Percentiles rank a stretch among this genome's conserved stretches.
phyloP scores from a whole-genome alignment of 2,113 vertebrate genomes.

The Heterocephalus glaber region DNA sequence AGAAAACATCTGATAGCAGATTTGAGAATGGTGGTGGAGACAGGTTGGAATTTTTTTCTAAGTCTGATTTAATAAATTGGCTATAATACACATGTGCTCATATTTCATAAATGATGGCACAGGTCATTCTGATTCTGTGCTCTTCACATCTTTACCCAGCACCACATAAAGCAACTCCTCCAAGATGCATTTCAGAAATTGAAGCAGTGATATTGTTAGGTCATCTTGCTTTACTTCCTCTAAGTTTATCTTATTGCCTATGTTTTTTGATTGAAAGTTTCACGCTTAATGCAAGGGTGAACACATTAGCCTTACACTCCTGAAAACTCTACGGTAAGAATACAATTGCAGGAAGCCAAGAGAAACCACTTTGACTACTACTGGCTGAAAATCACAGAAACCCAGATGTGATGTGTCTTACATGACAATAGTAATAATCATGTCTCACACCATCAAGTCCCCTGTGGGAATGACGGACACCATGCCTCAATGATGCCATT shows the following conservation, averaged over 20 bases:
- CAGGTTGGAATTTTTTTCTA: background rate
- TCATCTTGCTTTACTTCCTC: background rate
- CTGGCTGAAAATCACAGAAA: slow-evolving; percentile 15
- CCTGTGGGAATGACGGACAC: background rate
- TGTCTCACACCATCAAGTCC: background rate
- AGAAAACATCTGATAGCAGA: background rate
- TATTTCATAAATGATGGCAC: background rate
- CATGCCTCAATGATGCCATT: background rate
- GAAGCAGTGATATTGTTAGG: background rate
- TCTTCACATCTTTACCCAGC: background rate
- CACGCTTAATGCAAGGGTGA: background rate
- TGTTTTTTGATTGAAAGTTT: background rate
- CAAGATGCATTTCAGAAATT: background rate
- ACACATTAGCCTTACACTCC: background rate
- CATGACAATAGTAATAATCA: background rate
- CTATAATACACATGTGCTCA: background rate
- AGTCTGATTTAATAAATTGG: background rate
- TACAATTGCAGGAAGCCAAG: background rate
- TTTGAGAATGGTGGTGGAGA: background rate
- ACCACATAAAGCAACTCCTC: background rate
- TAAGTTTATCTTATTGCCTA: background rate
- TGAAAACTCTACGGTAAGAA: background rate
- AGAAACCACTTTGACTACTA: background rate
- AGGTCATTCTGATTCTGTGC: background rate
- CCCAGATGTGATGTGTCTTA: background rate